These are phyloP conservation scores for Entomyzon cyanotis DNA, from an alignment of 2,113 vertebrate genomes.

Conservation along the genomic window DNA sequence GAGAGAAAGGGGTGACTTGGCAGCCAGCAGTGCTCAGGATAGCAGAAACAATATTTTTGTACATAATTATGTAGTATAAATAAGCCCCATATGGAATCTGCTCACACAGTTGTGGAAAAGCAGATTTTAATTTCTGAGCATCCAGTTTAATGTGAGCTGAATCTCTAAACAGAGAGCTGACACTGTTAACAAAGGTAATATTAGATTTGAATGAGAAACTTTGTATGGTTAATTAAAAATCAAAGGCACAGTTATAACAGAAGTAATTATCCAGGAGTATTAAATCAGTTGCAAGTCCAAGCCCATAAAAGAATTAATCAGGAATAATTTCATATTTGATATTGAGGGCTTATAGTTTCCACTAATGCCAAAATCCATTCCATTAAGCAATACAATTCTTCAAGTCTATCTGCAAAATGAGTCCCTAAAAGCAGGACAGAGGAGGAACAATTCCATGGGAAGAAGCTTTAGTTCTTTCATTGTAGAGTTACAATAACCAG, in stretches of 20 bases:
- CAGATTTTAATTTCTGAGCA: neutral
- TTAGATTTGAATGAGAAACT: conserved; percentile 38
- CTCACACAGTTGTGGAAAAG: neutral
- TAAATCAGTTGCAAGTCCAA: conserved; percentile 56
- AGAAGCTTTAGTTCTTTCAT: neutral
- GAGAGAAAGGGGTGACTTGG: neutral
- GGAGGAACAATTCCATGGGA: neutral
- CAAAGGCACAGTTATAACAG: conserved; percentile 46
- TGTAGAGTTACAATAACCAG: neutral
- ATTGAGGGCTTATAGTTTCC: conserved; percentile 54
- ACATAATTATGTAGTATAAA: neutral
- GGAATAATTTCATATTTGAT: conserved; percentile 72
- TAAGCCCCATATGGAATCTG: neutral
- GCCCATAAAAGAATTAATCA: conserved; percentile 70
- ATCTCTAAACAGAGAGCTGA: conserved; percentile 41
- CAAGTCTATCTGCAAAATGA: conserved; percentile 14
- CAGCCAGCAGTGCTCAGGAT: neutral
- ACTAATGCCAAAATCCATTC: conserved; percentile 63
- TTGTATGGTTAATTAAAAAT: conserved; percentile 64
- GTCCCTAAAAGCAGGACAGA: neutral
- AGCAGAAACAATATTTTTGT: neutral
- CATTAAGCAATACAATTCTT: conserved; percentile 62
- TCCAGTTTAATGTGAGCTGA: neutral
- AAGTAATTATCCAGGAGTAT: conserved; percentile 65
- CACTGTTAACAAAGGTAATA: conserved; percentile 39